Base-by-base conservation (phyloP, 1,140 invertebrate genomes). In the Vanessa atalanta region DNA sequence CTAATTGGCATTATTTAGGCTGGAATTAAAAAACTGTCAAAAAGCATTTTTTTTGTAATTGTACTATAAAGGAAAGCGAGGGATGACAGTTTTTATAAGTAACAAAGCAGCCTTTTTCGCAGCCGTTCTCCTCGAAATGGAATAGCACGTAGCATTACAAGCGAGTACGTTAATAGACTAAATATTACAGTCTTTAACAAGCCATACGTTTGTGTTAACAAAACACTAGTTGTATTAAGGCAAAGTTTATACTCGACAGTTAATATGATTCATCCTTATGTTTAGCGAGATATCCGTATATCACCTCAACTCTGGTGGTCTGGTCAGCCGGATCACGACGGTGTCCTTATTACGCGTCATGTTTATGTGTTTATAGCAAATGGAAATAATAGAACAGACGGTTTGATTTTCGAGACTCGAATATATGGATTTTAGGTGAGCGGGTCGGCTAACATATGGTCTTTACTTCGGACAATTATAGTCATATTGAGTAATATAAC, bases 301-400 rank as follows among this genome's bases (percentile, higher is more conserved):
- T 72, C 70, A 72, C 65, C 60, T 51, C 65, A 47, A 69, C 71
- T 48, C 55, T 26, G 75, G 75, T 77, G 75, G 75, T 77, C 75
- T 63, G 67, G 66, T 60, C 75, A 65, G 55, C 66, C 12, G 13
- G 53, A 74, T 73, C 70, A 70, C 75, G 68, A 75, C 53, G 53
- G 53, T 65, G 68, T 53, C 75, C 75, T 72, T 76, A 72, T 76
- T 72, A 73, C 72, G 65, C 31, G 48, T 72, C 75, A 66, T 72
- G 70, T 76, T 72, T 76, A 76, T 72, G 74, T 75, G 68, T 70
- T 26, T 51, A 70, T 61, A 70, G 57, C 47, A 61, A 43, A 60
- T 50, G 57, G 23, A 70, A 26, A 70, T 70, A 37, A 61, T 61
- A 37, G 26, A 61, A 60, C 3, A 61, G 47, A 48, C 68, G 47